These are phyloP conservation scores for Phyllostomus hastatus DNA, from an alignment of 2,113 vertebrate species.

Conservation along the genomic window DNA sequence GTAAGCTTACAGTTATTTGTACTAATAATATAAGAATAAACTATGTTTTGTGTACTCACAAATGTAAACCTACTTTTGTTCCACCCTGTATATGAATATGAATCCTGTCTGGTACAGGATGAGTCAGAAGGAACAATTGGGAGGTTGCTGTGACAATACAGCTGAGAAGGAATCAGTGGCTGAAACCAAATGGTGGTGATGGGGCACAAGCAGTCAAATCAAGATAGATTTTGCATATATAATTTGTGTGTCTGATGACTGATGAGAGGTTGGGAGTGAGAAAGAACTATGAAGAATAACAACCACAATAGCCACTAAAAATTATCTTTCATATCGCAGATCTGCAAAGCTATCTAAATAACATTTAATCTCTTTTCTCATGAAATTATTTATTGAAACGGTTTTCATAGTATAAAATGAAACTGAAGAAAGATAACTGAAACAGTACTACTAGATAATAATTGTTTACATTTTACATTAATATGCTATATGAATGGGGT, in stretches of 20 bases:
- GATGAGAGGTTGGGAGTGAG: not conserved
- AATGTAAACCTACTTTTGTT: not conserved
- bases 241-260: not conserved
- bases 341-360: not conserved
- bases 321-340: conserved; percentile 9
- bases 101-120: conserved; percentile 8
- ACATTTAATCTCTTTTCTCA: not conserved
- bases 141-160: not conserved
- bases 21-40: not conserved
- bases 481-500: not conserved
- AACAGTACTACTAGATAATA: not conserved
- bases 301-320: conserved; percentile 1
- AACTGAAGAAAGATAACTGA: conserved; percentile 33
- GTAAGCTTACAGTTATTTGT: not conserved
- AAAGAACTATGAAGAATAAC: not conserved
- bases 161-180: not conserved
- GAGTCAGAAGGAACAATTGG: not conserved
- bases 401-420: conserved; percentile 29
- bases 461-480: not conserved
- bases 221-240: not conserved
- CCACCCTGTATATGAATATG: not conserved
- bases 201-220: not conserved
- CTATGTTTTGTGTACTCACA: not conserved
- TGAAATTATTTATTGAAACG: conserved; percentile 31
- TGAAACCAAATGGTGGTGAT: not conserved